phyloP scores from a whole-genome alignment of 2,797 vertebrate species.

The Sebastiscus albofasciatus region DNA sequence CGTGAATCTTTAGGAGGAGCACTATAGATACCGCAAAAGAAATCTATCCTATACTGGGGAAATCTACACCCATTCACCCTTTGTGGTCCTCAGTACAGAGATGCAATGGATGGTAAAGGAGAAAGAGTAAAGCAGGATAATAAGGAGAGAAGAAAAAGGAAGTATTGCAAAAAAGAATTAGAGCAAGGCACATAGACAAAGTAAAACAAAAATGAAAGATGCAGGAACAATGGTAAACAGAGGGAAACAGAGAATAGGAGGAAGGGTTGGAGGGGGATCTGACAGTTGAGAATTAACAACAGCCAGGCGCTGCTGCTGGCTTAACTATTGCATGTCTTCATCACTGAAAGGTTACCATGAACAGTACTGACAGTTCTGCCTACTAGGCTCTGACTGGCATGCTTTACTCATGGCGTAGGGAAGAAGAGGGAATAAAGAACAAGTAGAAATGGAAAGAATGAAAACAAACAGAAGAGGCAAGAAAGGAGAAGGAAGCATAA shows the following conservation, averaged over 20 bases:
- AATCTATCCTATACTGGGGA: not conserved
- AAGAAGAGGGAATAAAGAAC: slow-evolving; percentile 35
- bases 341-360: slow-evolving; percentile 80
- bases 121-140: not conserved
- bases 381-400: slow-evolving; percentile 72
- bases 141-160: not conserved
- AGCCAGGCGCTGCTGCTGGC: slow-evolving; percentile 72
- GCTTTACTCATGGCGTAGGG: slow-evolving; percentile 62
- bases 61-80: not conserved
- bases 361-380: slow-evolving; percentile 80
- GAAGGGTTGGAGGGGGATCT: slow-evolving; percentile 18
- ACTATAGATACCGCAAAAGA: slow-evolving; percentile 8
- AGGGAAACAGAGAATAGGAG: slow-evolving; percentile 32
- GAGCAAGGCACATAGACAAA: not conserved
- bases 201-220: not conserved
- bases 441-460: slow-evolving; percentile 14
- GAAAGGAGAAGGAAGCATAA: not conserved
- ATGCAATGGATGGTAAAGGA: not conserved
- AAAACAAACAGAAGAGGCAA: slow-evolving; percentile 19
- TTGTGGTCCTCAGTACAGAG: not conserved
- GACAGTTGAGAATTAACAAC: slow-evolving; percentile 51
- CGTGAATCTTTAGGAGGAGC: not conserved
- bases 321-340: slow-evolving; percentile 78
- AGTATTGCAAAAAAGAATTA: not conserved
- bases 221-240: slow-evolving; percentile 8